Base-by-base conservation (phyloP, 2,797 vertebrate genomes). In the Gadopsis marmoratus region DNA sequence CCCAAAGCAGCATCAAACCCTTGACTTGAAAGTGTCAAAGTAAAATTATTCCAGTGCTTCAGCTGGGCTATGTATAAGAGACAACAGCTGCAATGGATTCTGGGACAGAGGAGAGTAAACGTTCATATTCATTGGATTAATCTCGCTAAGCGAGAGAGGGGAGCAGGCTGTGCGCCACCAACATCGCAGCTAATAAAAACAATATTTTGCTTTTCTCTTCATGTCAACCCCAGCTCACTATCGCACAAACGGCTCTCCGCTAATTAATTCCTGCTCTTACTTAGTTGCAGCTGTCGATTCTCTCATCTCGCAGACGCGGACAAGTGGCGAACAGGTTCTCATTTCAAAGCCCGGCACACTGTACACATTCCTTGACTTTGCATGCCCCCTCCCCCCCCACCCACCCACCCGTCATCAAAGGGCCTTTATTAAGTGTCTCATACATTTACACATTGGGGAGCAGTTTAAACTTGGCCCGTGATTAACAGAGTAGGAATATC, bases 331-430 rank as follows among this genome's bases (percentile, higher is more conserved):
- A 93, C 95, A 95, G 94, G 94, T 95, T 95, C 93, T 91, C 89
- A 89, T 94, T 95, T 95, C 93, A 95, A 95, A 95, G 94, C 81
- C 71, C 70, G 17, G 71, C 86, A 89, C 76, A 91, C 84, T 89
- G 91, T 85, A 90, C 78, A 76, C 92, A 95, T 95, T 95, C 94
- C 86, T 84, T 79, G 74, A 92, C 92, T 92, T 88, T 47, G 83
- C 91, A 83, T 69, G 85, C 91, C 87, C 85, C 86, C 74, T 88
- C n/a, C n/a, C n/a, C n/a, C n/a, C n/a, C n/a, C n/a, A n/a, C n/a
- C n/a, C n/a, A n/a, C n/a, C n/a, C n/a, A n/a, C n/a, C n/a, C n/a
- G 84, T 94, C 94, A 95, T 95, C 94, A 95, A 95, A 96, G 93
- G 75, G 78, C 73, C 90, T 92, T 93, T 94, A 95, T 94, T 93